Conservation (phyloP, 2,888 invertebrate genomes). For the Drosophila barbarae region DNA sequence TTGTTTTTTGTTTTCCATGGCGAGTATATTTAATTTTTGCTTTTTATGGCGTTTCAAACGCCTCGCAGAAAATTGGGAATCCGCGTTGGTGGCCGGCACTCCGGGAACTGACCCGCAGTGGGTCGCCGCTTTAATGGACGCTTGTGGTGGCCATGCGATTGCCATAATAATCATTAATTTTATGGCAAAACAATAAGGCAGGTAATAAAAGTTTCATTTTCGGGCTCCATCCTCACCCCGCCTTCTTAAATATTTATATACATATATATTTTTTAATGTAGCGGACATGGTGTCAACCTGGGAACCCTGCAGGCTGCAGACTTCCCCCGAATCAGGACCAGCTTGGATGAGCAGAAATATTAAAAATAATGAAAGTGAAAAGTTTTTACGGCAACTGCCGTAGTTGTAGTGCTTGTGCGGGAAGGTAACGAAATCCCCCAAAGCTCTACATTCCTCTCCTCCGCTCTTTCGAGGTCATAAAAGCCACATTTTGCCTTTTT, state of each 20-base stretch:
- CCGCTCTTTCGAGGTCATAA: constrained; percentile 48
- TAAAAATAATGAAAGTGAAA: constrained; percentile 71
- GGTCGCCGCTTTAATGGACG: constrained; percentile 56
- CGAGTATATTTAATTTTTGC: constrained; percentile 52
- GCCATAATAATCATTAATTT: constrained; percentile 75
- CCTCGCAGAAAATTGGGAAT: constrained; percentile 28
- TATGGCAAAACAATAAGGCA: constrained; percentile 74
- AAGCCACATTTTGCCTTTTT: constrained; percentile 69
- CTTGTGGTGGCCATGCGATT: constrained; percentile 63
- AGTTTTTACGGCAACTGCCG: constrained; percentile 55
- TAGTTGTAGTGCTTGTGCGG: constrained; percentile 24
- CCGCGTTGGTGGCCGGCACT: constrained; percentile 12
- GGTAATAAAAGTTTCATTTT: constrained; percentile 73
- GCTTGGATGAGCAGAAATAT: constrained; percentile 49
- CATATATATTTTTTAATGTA: constrained; percentile 45
- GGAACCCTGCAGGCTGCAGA: constrained; percentile 9
- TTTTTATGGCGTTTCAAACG: constrained; percentile 62
- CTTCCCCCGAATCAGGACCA: constrained; percentile 13
- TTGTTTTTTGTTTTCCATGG: constrained; percentile 33
- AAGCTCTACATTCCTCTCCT: background rate
- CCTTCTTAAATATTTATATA: constrained; percentile 9
- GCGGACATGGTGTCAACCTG: constrained; percentile 34
- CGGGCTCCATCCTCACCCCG: constrained; percentile 41
- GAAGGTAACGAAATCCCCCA: constrained; percentile 13
- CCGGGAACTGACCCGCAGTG: constrained; percentile 35